A percentile compares a stretch with the other conserved stretches of the same genome.
phyloP scores from a whole-genome alignment of 2,113 vertebrate species.

The Pampusana beccarii region DNA sequence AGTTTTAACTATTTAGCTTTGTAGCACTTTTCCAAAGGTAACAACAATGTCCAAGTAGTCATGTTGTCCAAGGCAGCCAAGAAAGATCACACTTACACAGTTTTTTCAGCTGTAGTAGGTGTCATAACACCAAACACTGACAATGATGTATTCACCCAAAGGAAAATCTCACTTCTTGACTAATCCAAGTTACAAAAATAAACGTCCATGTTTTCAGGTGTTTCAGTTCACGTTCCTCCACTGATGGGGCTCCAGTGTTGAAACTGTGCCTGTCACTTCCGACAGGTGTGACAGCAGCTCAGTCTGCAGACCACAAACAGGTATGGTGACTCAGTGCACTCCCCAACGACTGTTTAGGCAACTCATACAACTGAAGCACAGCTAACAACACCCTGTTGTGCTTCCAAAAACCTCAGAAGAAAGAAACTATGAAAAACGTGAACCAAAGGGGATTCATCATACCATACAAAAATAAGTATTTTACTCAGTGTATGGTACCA shows the following conservation, averaged over 20 bases:
- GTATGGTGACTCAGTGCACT: neutral
- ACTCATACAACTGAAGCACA: neutral
- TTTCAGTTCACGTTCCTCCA: neutral
- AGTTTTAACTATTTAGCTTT: neutral
- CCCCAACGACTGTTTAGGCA: neutral
- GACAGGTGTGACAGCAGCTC: neutral
- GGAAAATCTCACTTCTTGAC: neutral
- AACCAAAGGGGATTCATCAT: neutral
- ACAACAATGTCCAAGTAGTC: neutral
- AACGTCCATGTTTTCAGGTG: neutral
- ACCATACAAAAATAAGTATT: neutral
- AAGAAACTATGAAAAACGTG: neutral
- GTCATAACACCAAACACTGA: neutral
- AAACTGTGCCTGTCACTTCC: neutral
- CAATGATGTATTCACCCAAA: neutral
- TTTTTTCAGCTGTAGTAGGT: fast-evolving
- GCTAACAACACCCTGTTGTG: neutral
- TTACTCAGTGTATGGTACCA: neutral
- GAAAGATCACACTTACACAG: neutral
- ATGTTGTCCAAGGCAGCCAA: neutral
- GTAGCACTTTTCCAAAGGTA: neutral
- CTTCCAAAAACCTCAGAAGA: neutral
- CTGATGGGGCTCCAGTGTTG: neutral
- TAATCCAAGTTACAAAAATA: neutral
- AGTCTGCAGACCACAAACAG: neutral